Base-by-base conservation (phyloP, 2,888 invertebrate genomes). In the Dysmachus trigonus region DNA sequence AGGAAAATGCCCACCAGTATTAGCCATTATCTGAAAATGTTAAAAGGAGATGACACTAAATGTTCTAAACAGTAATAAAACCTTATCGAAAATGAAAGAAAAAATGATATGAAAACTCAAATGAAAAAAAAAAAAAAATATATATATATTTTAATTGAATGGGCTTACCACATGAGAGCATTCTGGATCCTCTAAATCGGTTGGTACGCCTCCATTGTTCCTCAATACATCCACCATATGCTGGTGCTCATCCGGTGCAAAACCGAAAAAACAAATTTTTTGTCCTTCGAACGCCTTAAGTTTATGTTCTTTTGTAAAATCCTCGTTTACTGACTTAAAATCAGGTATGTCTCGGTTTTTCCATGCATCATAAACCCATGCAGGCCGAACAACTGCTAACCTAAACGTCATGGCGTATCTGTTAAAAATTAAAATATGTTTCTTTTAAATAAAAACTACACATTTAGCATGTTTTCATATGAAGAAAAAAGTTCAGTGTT, bases 331-430 rank as follows among this genome's bases (percentile, higher is more conserved):
- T 87, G 97, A 97, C 89, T 93, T 93, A 92, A 96, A 95, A 86
- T 94, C 93, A 87, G 94, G 91, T 90, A 96, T 94, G 90, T 95
- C 93, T 89, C 96, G 94, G 88, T 94, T 94, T 88, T 96, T 95
- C 99, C 99, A 99, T 88, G 97, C 95, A 88, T 95, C 94, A 91
- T 95, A 94, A 22, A 99, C 96, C 98, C 98, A 99, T 87, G 95
- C 95, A 86, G 96, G 95, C 88, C 95, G 95, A 93, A 99, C 95
- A 88, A 98, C 96, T 35, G 98, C 97, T 89, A 97, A 95, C 86
- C 97, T 95, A 92, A 98, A 96, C 86, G 97, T 96, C 88, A 96
- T 96, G 86, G 98, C 98, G 93, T 97, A 97, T 88, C 92, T 92
- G 31, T n/a, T 85, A 22, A 22, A 10, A 62, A 22, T 22, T 47